These are phyloP conservation scores for Carcinoscorpius rotundicauda DNA, from an alignment of 1,140 invertebrate genomes.

Conservation along the genomic window DNA sequence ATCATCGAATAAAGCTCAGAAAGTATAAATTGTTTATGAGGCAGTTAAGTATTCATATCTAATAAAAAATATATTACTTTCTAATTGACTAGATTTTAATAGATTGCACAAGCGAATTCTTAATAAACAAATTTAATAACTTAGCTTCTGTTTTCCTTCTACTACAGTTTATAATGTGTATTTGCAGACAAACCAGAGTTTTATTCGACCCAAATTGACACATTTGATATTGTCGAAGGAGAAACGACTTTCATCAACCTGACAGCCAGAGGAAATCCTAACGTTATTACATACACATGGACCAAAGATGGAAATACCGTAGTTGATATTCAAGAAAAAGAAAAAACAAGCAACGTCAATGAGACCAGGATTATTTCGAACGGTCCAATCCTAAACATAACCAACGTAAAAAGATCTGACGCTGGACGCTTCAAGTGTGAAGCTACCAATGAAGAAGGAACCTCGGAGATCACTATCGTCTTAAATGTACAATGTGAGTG, in stretches of 20 bases:
- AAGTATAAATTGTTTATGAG: too few relatives aligned
- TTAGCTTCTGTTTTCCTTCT: neutral
- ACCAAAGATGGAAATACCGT: constrained; percentile 28
- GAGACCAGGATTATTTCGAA: constrained; percentile 49
- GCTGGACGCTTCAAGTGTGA: constrained; percentile 77
- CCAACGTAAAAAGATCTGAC: constrained; percentile 59
- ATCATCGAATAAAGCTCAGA: too few relatives aligned
- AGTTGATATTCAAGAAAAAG: too few relatives aligned
- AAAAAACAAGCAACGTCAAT: constrained; percentile 14
- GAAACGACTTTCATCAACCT: constrained; percentile 65
- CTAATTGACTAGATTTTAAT: neutral
- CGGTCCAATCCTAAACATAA: constrained; percentile 70
- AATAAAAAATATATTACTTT: neutral
- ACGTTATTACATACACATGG: constrained; percentile 70
- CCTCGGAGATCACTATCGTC: constrained; percentile 61
- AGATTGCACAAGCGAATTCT: neutral
- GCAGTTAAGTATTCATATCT: too few relatives aligned
- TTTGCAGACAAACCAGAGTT: constrained; percentile 44
- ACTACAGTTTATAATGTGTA: neutral
- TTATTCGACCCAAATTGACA: constrained; percentile 26
- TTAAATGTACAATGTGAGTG: constrained; percentile 84
- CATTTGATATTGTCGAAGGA: constrained; percentile 59
- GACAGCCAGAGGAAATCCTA: constrained; percentile 71
- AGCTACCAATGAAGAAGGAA: constrained; percentile 77
- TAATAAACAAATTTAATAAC: neutral